Evolutionary conservation across 1,140 invertebrate species (phyloP), one percentile per base, ranked within the genome.

Genomic region (Drosophila nasuta): DNA sequence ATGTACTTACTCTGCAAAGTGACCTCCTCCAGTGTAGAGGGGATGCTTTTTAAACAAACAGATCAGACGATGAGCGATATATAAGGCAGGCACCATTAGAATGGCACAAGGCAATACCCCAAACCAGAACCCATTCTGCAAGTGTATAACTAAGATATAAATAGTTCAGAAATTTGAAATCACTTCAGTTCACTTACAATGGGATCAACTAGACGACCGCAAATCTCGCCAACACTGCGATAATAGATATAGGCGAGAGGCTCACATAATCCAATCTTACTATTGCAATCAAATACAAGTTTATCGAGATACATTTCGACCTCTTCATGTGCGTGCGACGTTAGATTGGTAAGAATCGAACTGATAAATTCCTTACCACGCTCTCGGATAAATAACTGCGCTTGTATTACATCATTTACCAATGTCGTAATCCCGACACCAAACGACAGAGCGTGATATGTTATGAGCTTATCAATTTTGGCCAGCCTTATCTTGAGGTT

Each of bases 361-460:
- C 94, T 94, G 25, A 97, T 94, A 63, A 95, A 94, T 15, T 94
- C 92, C 1, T 95, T 94, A 28, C 96, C 96, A 66, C 96, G 93
- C 3, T 92, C 93, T 59, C 94, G 94, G 5, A 97, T 93, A 82
- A 95, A 96, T 1, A 90, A 33, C 86, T 97, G 95, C 0, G 96
- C 95, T 11, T 94, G 91, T 46, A 94, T 92, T 3, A 96, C 95
- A 82, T 96, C 94, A 2, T 93, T 75, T 7, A 96, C 92, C 41
- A 97, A 93, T 15, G 93, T 91, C 3, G 93, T 80, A 68, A 97
- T 95, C 8, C 96, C 95, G n/a, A 95, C 94, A 56, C 94, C 91
- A 81, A 97, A 95, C 68, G 96, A 94, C 87, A 95, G 95, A 89
- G 97, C 96, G 73, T 95, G 95, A 58, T 82, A 91, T 15, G 77